Evolutionary conservation across 2,113 vertebrate species (phyloP), one percentile per base, ranked within the genome.

Genomic region (Alethe diademata): DNA sequence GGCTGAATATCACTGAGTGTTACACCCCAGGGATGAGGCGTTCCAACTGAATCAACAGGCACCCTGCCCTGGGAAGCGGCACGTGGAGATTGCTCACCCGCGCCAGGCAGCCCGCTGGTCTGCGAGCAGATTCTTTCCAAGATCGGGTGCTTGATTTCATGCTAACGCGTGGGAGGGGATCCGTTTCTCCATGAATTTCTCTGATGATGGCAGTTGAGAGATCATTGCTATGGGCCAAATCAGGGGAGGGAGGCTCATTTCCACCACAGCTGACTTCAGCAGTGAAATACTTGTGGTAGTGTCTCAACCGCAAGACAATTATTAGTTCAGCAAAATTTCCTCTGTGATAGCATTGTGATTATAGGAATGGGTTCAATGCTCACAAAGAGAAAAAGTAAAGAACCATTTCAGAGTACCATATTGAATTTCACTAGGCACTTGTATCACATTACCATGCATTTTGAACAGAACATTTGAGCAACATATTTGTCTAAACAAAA

Each of bases 91-190:
- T 78, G 95, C 81, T 96, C 92, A 90, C 75, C 78, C 7, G 3
- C 6, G 1, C 67, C 8, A 4, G 74, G 62, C 81, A 4, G 88
- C 74, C 62, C 40, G 35, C 62, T 76, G 70, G 9, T 86, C 95
- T 51, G 38, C 29, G 14, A 47, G 24, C 90, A 83, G 87, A 96
- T 95, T 90, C 81, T 28, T 94, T 88, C 91, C 91, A 78, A 95
- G 93, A 95, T 91, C 60, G 53, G 64, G 29, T 54, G 69, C 78
- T 64, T 94, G 93, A 97, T 97, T 94, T 90, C 90, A 94, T 14
- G 81, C 33, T 90, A 82, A 47, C 6, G 8, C 23, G 57, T 62
- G 60, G 94, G 95, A 95, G 74, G 40, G 54, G 56, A 86, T 82
- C 60, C 8, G 0, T 62, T 90, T 86, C 85, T 47, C 62, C 72